phyloP scores from a whole-genome alignment of 1,140 invertebrate species.

The Papilio glaucus region DNA sequence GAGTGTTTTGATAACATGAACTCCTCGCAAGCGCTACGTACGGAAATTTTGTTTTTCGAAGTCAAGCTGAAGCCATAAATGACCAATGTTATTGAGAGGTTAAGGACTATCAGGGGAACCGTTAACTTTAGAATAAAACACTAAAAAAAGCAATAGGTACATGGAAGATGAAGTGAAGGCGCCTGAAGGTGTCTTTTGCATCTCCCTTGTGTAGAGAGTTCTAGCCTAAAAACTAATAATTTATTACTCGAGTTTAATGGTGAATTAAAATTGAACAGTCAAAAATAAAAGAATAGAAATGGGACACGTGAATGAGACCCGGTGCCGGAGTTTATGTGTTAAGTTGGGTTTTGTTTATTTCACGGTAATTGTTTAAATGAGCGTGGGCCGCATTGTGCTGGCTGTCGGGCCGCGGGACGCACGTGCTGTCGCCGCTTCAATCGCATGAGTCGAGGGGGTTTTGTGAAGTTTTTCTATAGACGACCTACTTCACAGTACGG shows the following conservation, averaged over 20 bases:
- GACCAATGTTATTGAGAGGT: too few relatives aligned
- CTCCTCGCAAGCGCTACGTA: too few relatives aligned
- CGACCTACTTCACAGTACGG: conserved; percentile 6
- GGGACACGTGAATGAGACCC: neutral
- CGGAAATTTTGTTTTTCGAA: too few relatives aligned
- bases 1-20: too few relatives aligned
- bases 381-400: neutral
- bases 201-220: too few relatives aligned
- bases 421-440: conserved; percentile 11
- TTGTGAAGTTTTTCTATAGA: conserved; percentile 15
- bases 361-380: conserved; percentile 3
- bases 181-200: too few relatives aligned
- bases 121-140: too few relatives aligned
- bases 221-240: too few relatives aligned
- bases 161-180: too few relatives aligned
- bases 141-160: too few relatives aligned
- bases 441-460: conserved; percentile 1
- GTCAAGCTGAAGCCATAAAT: too few relatives aligned
- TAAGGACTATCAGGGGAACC: too few relatives aligned
- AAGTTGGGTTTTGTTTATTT: conserved; percentile 22
- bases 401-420: neutral
- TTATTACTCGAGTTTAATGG: neutral
- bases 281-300: conserved; percentile 3
- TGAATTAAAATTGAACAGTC: neutral
- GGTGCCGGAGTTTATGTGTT: neutral